Evolutionary conservation across 2,888 invertebrate genomes (phyloP).

Genomic region (Euzetes globulus): DNA sequence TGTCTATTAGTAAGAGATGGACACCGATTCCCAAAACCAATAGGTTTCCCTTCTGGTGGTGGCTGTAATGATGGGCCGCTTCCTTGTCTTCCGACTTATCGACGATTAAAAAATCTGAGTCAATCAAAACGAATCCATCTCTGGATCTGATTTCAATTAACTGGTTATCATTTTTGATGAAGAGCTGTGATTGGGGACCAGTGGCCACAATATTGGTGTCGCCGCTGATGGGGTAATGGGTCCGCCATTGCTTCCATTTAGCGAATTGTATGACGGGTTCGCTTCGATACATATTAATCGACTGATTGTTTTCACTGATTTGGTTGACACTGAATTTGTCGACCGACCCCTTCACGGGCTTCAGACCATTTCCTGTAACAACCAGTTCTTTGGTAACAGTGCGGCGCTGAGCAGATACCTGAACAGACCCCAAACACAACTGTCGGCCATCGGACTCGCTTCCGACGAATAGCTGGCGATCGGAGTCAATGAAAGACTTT

Average conservation of each 20-base stretch:
- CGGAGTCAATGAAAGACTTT: not conserved
- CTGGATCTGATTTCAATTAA: not conserved
- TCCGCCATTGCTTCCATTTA: conserved; percentile 77
- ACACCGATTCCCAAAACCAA: not conserved
- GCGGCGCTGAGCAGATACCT: not conserved
- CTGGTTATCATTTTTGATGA: not conserved
- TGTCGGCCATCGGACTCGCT: not conserved
- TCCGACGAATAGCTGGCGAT: not conserved
- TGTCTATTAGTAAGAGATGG: not conserved
- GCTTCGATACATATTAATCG: not conserved
- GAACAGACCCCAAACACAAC: not conserved
- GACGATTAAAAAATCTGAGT: not conserved
- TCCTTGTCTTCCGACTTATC: not conserved
- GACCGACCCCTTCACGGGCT: not conserved
- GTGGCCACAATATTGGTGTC: not conserved
- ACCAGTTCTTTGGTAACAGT: not conserved
- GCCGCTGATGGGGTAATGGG: conserved; percentile 59
- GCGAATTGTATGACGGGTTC: not conserved
- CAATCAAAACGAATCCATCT: not conserved
- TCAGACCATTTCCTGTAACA: not conserved
- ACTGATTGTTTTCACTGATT: not conserved
- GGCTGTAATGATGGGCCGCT: not conserved
- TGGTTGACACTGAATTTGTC: not conserved
- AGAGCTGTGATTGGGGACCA: not conserved
- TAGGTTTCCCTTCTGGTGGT: not conserved